Evolutionary conservation across 2,888 invertebrate genomes (phyloP), one percentile per base, ranked within the genome.

Genomic region (Volucella bombylans): DNA sequence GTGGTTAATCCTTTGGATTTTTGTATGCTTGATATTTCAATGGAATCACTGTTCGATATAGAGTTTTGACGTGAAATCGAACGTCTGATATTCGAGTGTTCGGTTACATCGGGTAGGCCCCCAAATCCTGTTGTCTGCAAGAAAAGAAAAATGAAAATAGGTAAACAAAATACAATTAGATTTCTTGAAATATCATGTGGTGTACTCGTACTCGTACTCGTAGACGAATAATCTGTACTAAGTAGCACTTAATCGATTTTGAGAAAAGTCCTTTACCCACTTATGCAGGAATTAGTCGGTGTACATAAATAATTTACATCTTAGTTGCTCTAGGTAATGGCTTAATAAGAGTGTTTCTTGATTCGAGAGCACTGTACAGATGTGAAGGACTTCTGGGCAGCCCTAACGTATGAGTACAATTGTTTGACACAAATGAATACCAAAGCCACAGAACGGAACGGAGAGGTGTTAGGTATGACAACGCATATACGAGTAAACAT

Each of bases 81-180:
- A 52, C 90, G 91, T 23, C 91, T 91, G 80, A 91, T 90, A 82
- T 92, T 92, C 54, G 92, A 92, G 88, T 92, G 92, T 83, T 92
- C 92, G 86, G 92, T 92, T 65, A 92, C 92, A 87, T 92, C 92
- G 83, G 92, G 92, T 77, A 92, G 88, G 41, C 92, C 92, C 80
- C 92, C 92, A 88, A 91, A 92, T 43, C 91, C 91, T 74, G 91
- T 91, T 86, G 92, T 91, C 92, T 92, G 88, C 11, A n/a, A n/a
- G n/a, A n/a, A n/a, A 89, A 88, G 23, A 23, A 23, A 23, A 23
- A 23, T 3, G 64, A 45, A 31, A 54, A 43, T 67, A 57, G 68
- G 45, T 6, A 14, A 49, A 50, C 15, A 12, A 3, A 1, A 12
- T 0, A 15, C 57, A 59, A 74, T 74, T 74, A 59, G 57, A 50